phyloP scores from a whole-genome alignment of 1,140 invertebrate genomes.

The Kradibia gibbosae region DNA sequence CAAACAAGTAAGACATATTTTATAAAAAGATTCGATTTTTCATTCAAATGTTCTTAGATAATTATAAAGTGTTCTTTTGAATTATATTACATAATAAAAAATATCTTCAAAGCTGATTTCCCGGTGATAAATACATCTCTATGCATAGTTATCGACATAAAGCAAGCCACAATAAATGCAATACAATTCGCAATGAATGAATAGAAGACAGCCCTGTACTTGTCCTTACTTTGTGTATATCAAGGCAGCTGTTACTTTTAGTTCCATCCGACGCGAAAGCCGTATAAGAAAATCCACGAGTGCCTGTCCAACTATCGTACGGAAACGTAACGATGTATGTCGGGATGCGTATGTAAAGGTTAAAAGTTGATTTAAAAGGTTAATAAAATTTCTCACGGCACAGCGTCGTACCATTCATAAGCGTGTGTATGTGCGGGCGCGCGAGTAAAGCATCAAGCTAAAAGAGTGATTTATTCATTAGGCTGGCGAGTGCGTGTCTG shows the following conservation, averaged over 20 bases:
- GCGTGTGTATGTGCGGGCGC: background rate
- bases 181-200: too few species aligned
- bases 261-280: background rate
- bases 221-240: background rate
- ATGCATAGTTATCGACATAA: background rate
- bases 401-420: too few species aligned
- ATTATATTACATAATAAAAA: too few species aligned
- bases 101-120: background rate
- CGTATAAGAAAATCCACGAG: background rate
- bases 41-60: background rate
- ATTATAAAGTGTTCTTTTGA: too few species aligned
- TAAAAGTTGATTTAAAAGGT: conserved; percentile 26
- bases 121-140: background rate
- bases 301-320: too few species aligned
- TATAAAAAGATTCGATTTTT: background rate
- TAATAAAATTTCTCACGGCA: conserved; percentile 31
- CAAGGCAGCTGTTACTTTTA: background rate
- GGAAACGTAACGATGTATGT: background rate
- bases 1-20: background rate
- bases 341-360: background rate
- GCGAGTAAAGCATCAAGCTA: too few species aligned
- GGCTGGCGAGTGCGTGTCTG: background rate
- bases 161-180: background rate
- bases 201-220: too few species aligned
- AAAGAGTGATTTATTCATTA: too few species aligned